phyloP scores from a whole-genome alignment of 2,888 invertebrate species.

The Xylota segnis region DNA sequence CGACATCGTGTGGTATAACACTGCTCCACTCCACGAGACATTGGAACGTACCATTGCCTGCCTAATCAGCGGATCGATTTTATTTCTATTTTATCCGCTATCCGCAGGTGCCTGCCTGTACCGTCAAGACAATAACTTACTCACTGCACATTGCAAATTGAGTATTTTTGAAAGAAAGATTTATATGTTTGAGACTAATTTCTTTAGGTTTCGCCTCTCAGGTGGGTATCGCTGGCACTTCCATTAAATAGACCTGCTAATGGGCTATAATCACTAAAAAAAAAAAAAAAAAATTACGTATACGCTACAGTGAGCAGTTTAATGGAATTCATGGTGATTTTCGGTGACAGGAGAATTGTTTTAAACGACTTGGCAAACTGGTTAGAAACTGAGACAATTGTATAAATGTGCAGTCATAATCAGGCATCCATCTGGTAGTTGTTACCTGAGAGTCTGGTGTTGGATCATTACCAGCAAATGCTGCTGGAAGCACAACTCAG shows the following conservation, averaged over 20 bases:
- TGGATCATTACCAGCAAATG: too few relatives aligned
- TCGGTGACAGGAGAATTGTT: slow-evolving; percentile 18
- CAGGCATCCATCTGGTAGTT: neutral
- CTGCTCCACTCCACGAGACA: slow-evolving; percentile 20
- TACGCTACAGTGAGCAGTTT: slow-evolving; percentile 58
- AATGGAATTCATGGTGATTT: slow-evolving; percentile 45
- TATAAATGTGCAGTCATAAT: neutral
- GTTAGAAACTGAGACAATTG: slow-evolving; percentile 20
- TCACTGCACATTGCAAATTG: slow-evolving; percentile 46
- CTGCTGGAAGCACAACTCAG: too few relatives aligned
- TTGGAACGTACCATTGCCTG: slow-evolving; percentile 38
- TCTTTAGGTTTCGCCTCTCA: slow-evolving; percentile 39
- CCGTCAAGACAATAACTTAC: slow-evolving; percentile 51
- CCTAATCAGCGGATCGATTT: slow-evolving; percentile 58
- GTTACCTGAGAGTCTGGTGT: neutral
- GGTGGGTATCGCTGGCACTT: slow-evolving; percentile 29
- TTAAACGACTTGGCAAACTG: slow-evolving; percentile 1
- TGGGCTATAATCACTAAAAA: slow-evolving; percentile 33
- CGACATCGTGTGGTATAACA: slow-evolving; percentile 48
- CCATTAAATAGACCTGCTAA: slow-evolving; percentile 51
- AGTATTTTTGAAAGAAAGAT: slow-evolving; percentile 43
- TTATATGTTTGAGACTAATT: slow-evolving; percentile 47
- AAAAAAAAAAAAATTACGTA: slow-evolving; percentile 49
- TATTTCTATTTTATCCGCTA: slow-evolving; percentile 11
- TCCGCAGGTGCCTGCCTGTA: slow-evolving; percentile 51